Conservation (phyloP, 2,797 vertebrate species). For the Enteromius anoplus region DNA sequence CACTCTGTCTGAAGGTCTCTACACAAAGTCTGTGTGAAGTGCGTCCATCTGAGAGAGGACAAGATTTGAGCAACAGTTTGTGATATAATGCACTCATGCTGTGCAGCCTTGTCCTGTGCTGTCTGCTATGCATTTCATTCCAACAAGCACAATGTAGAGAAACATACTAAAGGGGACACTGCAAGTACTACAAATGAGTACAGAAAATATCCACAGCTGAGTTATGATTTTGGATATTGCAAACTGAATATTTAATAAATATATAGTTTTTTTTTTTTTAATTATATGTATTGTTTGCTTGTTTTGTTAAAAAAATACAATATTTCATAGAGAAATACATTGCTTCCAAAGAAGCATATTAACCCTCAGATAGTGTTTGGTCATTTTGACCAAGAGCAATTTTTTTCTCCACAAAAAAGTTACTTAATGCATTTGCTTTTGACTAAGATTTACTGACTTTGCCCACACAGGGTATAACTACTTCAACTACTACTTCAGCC, state of each 20-base stretch:
- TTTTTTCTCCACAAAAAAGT: not conserved
- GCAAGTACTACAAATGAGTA: not conserved
- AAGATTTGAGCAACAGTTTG: slow-evolving; percentile 36
- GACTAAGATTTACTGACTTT: not conserved
- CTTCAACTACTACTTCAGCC: not conserved
- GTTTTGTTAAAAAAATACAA: not conserved
- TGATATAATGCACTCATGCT: slow-evolving; percentile 13
- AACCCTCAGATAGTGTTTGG: not conserved
- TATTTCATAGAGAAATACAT: not conserved
- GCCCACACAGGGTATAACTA: not conserved
- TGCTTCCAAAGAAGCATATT: not conserved
- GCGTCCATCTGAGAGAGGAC: not conserved
- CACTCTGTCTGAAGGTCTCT: not conserved
- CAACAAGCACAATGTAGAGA: slow-evolving; percentile 24
- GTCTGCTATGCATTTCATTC: slow-evolving; percentile 23
- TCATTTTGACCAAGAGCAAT: not conserved
- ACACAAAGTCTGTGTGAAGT: slow-evolving; percentile 15
- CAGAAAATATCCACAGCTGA: not conserved
- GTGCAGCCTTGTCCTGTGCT: not conserved
- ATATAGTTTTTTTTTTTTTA: too few species aligned
- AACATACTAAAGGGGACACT: not conserved
- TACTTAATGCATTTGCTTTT: not conserved
- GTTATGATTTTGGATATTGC: not conserved
- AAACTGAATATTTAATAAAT: too few species aligned
- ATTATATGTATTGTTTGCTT: too few species aligned